Base-by-base conservation (phyloP, 2,113 vertebrate species). In the Carollia perspicillata region DNA sequence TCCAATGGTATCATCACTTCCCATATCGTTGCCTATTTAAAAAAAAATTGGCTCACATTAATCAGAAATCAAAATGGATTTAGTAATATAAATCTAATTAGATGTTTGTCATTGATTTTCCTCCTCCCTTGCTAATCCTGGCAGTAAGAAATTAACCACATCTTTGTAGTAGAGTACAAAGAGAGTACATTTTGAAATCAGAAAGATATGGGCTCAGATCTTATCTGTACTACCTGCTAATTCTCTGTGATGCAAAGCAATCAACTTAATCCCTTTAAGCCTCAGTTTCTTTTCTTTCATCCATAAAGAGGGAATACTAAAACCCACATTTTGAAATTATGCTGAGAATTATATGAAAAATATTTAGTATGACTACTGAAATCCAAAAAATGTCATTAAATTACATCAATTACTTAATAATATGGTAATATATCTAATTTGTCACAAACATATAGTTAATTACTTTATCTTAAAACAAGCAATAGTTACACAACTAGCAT, bases 1-100 rank as follows among this genome's bases (percentile, higher is more conserved):
- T 96, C 99, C 99, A 94, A 99, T 98, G 87, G 98, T 98, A 77
- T 99, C 99, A n/a, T 99, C 99, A 90, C 98, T 98, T 97, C 98
- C 99, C 17, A 97, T 37, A 97, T 99, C 99, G 97, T 96, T 99
- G 89, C 99, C 99, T 99, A 98, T 96, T 86, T 51, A 42, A 1
- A 28, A 94, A 94, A 90, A 93, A 79, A 93, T 42, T 30, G 3
- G 20, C 3, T 65, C 18, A 35, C 72, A 37, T 96, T 94, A 95
- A 96, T 89, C 20, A 94, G 14, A 95, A 88, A 84, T 93, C 40
- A 60, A 94, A 96, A 69, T 60, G 5, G 37, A 85, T n/a, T 87
- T 35, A 90, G 14, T 44, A 94, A 90, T 26, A 93, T 0, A 93
- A 97, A 1, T 68, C 30, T 37, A 94, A 49, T 53, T 83, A 68